These are phyloP conservation scores for Notechis scutatus DNA, from an alignment of 2,113 vertebrate genomes.

Conservation along the genomic window DNA sequence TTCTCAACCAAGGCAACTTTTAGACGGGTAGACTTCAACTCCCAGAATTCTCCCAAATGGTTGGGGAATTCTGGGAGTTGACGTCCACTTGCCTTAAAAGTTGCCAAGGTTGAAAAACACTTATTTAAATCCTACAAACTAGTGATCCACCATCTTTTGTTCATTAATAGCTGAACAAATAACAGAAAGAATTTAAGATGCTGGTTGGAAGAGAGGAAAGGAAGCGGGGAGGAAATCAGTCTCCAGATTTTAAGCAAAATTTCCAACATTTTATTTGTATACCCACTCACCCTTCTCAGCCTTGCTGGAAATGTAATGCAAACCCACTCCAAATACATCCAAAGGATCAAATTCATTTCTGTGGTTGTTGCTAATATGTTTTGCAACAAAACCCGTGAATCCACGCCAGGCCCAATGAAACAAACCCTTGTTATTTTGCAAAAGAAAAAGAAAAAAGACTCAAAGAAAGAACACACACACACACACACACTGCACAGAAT, in stretches of 20 bases:
- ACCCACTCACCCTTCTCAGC: background rate
- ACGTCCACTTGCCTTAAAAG: too few species aligned
- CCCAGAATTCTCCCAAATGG: too few species aligned
- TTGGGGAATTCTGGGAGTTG: too few species aligned
- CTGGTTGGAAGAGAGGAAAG: background rate
- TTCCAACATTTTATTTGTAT: background rate
- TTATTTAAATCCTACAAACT: too few species aligned
- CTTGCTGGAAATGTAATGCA: background rate
- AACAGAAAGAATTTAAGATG: background rate
- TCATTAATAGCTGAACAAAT: background rate
- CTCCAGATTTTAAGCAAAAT: background rate
- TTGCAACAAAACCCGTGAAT: background rate
- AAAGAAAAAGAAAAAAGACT: background rate
- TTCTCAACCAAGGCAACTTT: too few species aligned
- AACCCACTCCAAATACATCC: background rate
- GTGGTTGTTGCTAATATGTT: background rate
- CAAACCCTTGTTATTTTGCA: background rate
- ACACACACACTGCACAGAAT: background rate
- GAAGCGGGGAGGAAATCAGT: background rate
- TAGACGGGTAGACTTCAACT: too few species aligned
- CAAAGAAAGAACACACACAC: background rate
- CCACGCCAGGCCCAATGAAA: background rate
- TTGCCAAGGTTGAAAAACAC: too few species aligned
- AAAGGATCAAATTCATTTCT: background rate
- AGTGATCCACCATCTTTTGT: background rate